Percentiles rank a stretch among this genome's conserved stretches.
Conservation (phyloP, 2,797 vertebrate species). For the Hydrolagus colliei region DNA sequence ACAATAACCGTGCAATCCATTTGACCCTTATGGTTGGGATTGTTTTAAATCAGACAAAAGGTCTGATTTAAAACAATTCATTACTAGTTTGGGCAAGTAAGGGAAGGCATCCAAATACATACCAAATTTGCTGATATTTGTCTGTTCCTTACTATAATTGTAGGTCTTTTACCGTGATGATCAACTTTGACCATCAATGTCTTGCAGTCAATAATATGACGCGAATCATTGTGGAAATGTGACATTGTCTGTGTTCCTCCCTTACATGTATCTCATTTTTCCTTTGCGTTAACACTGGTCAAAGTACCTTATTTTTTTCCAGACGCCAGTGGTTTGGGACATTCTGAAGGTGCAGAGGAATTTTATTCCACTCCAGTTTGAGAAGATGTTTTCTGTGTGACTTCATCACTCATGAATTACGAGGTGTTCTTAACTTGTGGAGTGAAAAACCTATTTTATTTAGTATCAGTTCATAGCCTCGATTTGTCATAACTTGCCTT, state of each 20-base stretch:
- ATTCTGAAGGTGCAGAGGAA: background rate
- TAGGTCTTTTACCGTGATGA: too few relatives aligned
- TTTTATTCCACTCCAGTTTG: background rate
- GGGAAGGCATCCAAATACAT: too few relatives aligned
- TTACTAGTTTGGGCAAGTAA: too few relatives aligned
- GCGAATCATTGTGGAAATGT: background rate
- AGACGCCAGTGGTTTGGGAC: background rate
- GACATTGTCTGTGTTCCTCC: background rate
- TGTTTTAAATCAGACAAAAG: too few relatives aligned
- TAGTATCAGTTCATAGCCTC: background rate
- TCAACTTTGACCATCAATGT: too few relatives aligned
- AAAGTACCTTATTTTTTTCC: background rate
- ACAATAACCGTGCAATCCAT: too few relatives aligned
- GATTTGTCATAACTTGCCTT: background rate
- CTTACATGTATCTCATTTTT: background rate
- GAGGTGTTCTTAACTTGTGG: background rate
- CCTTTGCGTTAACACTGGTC: background rate
- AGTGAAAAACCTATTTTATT: background rate
- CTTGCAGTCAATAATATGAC: background rate
- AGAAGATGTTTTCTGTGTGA: background rate
- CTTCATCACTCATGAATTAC: background rate
- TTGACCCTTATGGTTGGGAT: too few relatives aligned
- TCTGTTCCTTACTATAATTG: too few relatives aligned
- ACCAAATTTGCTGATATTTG: too few relatives aligned
- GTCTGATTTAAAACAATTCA: too few relatives aligned